Percentiles rank a stretch among this genome's conserved stretches.
Evolutionary conservation across 2,888 invertebrate species (phyloP).

Genomic region (Himalopsyche japonica): DNA sequence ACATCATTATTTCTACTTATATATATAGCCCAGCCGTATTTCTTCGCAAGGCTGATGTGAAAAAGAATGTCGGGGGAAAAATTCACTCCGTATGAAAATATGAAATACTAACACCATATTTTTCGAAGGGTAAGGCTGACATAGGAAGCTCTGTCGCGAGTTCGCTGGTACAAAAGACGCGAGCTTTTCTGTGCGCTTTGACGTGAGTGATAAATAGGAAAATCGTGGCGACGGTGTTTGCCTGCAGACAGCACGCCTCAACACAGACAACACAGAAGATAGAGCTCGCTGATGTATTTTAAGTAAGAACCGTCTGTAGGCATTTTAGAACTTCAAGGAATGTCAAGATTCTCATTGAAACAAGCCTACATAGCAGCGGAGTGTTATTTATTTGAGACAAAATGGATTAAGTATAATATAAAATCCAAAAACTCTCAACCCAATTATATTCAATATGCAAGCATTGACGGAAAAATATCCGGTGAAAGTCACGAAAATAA

Average conservation of each 20-base stretch:
- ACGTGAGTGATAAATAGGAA: not conserved
- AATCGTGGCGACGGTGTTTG: not conserved
- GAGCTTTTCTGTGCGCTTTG: not conserved
- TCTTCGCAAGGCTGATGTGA: not conserved
- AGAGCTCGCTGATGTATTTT: not conserved
- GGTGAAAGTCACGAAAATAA: no score
- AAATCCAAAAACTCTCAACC: no score
- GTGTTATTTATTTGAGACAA: no score
- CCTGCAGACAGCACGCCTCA: not conserved
- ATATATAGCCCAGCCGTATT: not conserved
- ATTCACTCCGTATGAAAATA: not conserved
- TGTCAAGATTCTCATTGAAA: not conserved
- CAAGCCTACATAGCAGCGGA: no score
- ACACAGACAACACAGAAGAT: not conserved
- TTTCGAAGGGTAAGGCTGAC: not conserved
- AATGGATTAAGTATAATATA: no score
- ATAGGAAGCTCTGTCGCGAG: not conserved
- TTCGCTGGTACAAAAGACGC: not conserved
- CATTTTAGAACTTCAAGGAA: not conserved
- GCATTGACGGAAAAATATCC: no score
- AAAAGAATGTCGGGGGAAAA: not conserved
- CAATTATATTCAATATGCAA: no score
- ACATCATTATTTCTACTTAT: not conserved
- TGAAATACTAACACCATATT: not conserved
- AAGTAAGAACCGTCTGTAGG: not conserved